Percentiles rank a stretch among this genome's conserved stretches.
These are phyloP conservation scores for Aphidius ervi DNA, from an alignment of 1,140 invertebrate species.

Conservation along the genomic window DNA sequence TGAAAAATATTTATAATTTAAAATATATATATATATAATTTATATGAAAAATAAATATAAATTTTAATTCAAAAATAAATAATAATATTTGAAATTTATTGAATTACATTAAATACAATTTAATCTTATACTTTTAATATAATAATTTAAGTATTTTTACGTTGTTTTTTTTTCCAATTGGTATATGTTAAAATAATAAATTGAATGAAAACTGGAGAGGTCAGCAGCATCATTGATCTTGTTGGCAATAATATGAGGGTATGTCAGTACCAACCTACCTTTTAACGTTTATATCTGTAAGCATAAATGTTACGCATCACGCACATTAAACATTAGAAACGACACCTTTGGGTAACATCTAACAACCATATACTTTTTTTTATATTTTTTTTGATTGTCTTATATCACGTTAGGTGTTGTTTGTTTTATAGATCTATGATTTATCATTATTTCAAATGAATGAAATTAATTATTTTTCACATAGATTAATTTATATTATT, in stretches of 20 bases:
- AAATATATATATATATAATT: too few species aligned
- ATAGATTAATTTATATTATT: too few species aligned
- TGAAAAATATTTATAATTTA: too few species aligned
- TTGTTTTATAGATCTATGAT: conserved; percentile 13
- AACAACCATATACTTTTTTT: neutral
- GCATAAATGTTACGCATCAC: conserved; percentile 36
- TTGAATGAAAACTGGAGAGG: conserved; percentile 38
- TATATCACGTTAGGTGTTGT: conserved; percentile 16
- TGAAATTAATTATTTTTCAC: too few species aligned
- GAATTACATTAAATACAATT: too few species aligned
- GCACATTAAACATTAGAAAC: conserved; percentile 28
- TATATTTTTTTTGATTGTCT: conserved; percentile 6
- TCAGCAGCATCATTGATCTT: conserved; percentile 22
- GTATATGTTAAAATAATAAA: conserved; percentile 38
- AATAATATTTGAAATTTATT: too few species aligned
- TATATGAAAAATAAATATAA: neutral
- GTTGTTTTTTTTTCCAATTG: too few species aligned
- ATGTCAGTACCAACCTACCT: conserved; percentile 52
- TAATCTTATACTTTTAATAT: too few species aligned
- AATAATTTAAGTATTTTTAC: too few species aligned
- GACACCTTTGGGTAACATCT: conserved; percentile 22
- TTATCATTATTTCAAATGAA: too few species aligned
- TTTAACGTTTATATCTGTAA: conserved; percentile 45
- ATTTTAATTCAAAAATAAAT: neutral
- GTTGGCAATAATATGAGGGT: conserved; percentile 31